Percentiles rank a stretch among this genome's conserved stretches.
These are phyloP conservation scores for Himalopsyche tibetana DNA, from an alignment of 2,888 invertebrate species.

Conservation along the genomic window DNA sequence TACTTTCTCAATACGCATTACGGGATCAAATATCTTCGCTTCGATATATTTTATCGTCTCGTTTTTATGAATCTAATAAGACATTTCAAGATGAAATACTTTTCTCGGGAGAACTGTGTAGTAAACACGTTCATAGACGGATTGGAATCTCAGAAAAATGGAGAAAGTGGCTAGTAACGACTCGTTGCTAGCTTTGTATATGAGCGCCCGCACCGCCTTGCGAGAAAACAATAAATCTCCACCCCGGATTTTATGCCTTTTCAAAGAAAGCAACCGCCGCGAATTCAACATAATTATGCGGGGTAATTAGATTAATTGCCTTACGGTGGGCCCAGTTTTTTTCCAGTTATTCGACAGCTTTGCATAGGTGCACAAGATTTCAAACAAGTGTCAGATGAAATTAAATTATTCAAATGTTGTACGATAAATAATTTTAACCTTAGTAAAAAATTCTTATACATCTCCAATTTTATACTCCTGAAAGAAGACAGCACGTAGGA, in stretches of 20 bases:
- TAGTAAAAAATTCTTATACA: too few species aligned
- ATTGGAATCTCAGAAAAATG: background rate
- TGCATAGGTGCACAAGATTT: too few species aligned
- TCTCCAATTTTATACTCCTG: too few species aligned
- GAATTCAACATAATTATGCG: constrained; percentile 29
- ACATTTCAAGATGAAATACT: constrained; percentile 31
- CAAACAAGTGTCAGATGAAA: too few species aligned
- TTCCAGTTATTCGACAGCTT: too few species aligned
- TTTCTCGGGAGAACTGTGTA: background rate
- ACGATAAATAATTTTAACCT: too few species aligned
- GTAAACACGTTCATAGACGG: background rate
- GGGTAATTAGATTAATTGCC: constrained; percentile 30
- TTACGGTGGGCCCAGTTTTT: background rate
- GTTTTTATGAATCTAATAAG: constrained; percentile 12
- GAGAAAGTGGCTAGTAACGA: background rate
- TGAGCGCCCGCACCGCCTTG: background rate
- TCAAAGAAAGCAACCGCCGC: constrained; percentile 31
- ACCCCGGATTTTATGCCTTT: constrained; percentile 36
- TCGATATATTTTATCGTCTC: background rate
- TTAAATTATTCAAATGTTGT: too few species aligned
- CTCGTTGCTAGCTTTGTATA: background rate
- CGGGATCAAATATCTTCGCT: constrained; percentile 5
- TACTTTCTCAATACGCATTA: background rate
- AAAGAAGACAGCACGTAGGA: too few species aligned
- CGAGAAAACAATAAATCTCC: constrained; percentile 3